Percentiles rank a stretch among this genome's conserved stretches.
Conservation (phyloP, 2,888 invertebrate genomes). For the Syrista parreyssii region DNA sequence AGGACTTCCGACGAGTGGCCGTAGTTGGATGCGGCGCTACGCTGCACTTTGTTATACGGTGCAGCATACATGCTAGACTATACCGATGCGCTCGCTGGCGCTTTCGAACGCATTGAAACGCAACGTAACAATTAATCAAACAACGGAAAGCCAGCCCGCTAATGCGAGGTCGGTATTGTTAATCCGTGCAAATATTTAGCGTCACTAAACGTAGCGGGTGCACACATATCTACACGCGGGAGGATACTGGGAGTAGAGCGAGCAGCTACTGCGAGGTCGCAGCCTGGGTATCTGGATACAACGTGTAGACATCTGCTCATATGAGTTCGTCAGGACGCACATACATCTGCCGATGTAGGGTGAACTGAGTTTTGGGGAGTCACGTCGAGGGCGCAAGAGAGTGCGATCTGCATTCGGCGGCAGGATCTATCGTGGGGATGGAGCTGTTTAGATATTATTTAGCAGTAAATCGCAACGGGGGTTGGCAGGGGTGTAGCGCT, state of each 20-base stretch:
- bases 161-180: slow-evolving; percentile 25
- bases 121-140: too few species aligned
- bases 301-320: not conserved
- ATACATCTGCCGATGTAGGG: not conserved
- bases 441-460: slow-evolving; percentile 61
- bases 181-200: slow-evolving; percentile 41
- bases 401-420: slow-evolving; percentile 31
- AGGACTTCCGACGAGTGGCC: too few species aligned
- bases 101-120: too few species aligned
- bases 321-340: too few species aligned
- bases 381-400: slow-evolving; percentile 22
- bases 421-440: slow-evolving; percentile 24
- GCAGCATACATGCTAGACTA: too few species aligned
- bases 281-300: not conserved
- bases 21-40: too few species aligned
- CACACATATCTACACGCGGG: not conserved
- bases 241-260: not conserved
- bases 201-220: not conserved
- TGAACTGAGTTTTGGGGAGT: slow-evolving; percentile 1
- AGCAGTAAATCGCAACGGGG: slow-evolving; percentile 57
- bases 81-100: too few species aligned
- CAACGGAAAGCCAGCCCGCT: too few species aligned
- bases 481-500: slow-evolving; percentile 57
- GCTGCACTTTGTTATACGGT: too few species aligned
- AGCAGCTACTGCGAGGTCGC: not conserved